These are phyloP conservation scores for Cryptoprocta ferox DNA, from an alignment of 2,797 vertebrate species.

Conservation along the genomic window DNA sequence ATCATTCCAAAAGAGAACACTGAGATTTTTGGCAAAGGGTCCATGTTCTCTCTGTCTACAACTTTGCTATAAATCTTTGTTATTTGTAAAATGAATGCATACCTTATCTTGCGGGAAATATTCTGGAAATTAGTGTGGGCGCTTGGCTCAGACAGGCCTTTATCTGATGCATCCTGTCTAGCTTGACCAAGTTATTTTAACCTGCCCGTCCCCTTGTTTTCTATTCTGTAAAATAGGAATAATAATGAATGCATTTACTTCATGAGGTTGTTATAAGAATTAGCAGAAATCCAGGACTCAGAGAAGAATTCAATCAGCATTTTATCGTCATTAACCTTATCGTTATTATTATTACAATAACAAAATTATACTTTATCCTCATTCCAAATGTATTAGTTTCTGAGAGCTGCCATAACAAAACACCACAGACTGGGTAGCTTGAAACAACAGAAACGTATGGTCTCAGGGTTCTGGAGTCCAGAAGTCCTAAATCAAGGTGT, in stretches of 20 bases:
- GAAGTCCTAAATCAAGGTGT: background rate
- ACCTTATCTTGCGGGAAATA: background rate
- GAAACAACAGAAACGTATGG: too few relatives aligned
- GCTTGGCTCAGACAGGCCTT: background rate
- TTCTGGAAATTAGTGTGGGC: background rate
- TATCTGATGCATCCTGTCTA: background rate
- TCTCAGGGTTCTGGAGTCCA: accelerated
- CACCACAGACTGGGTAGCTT: background rate
- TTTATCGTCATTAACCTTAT: background rate
- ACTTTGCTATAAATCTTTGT: background rate
- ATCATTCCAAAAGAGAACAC: slow-evolving; percentile 38
- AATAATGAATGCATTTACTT: background rate
- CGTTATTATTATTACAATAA: background rate
- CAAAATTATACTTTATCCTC: background rate
- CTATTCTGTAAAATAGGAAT: background rate
- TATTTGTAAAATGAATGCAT: background rate
- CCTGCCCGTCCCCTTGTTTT: background rate
- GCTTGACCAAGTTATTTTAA: background rate
- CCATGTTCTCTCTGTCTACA: background rate
- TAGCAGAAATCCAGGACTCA: background rate
- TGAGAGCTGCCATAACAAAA: background rate
- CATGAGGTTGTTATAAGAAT: background rate
- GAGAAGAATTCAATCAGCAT: background rate
- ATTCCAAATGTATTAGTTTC: background rate
- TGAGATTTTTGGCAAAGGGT: slow-evolving; percentile 2